Evolutionary conservation across 1,140 invertebrate genomes (phyloP), one percentile per base, ranked within the genome.

Genomic region (Alviniconcha marisindica): DNA sequence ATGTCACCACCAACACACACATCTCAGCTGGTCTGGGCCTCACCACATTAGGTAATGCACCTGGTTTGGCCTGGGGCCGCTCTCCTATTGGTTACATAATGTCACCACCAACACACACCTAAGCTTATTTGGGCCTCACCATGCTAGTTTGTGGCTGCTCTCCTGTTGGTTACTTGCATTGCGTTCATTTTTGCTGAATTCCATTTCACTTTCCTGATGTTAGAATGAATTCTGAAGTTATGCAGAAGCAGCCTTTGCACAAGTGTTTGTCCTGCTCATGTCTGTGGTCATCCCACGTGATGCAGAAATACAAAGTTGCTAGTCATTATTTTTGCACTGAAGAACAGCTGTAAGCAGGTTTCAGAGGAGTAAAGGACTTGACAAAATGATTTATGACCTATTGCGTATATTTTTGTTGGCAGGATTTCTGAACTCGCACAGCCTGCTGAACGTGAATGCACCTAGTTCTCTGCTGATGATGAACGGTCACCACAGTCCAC

Each of bases 1-100:
- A n/a, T n/a, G n/a, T n/a, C n/a, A n/a, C n/a, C n/a, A 51, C 21
- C 66, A 21, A 40, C 89, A 95, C 95, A 33, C 94, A 95, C 36
- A 63, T 83, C 36, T 82, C 85, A 60, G 86, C 88, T 83, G 86
- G 86, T 1, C 84, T 91, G 5, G 88, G 87, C 4, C 82, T 90
- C 0, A 86, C 87, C 28, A 83, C 87, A 14, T 89, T 85, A 82
- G 51, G 31, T 71, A 71, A 71, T 2, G 15, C 10, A 60, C n/a
- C n/a, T n/a, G n/a, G n/a, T n/a, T n/a, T n/a, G n/a, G 24, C n/a
- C n/a, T n/a, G n/a, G n/a, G n/a, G n/a, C n/a, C n/a, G n/a, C n/a
- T n/a, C n/a, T n/a, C n/a, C n/a, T n/a, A n/a, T n/a, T n/a, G n/a
- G n/a, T n/a, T n/a, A n/a, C n/a, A n/a, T n/a, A n/a, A n/a, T n/a